Evolutionary conservation across 2,113 vertebrate species (phyloP), one percentile per base, ranked within the genome.

Genomic region (Takifugu bimaculatus): DNA sequence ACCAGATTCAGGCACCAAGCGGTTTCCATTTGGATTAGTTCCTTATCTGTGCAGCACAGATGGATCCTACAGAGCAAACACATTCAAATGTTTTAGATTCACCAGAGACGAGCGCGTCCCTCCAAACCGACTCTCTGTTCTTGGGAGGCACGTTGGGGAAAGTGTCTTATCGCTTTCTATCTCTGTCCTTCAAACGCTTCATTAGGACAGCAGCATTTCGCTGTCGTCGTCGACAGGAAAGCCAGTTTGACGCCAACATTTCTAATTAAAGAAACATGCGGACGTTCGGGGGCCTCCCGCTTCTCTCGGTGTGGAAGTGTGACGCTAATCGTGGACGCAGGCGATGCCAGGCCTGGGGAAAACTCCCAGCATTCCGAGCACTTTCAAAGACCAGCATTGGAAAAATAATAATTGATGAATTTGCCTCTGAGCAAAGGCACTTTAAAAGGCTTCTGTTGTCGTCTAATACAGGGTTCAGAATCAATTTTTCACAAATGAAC

Each of bases 401-500:
- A 74, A 78, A 80, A 68, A 81, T 73, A 76, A 81, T 80, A 82
- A 83, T 70, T 77, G 75, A 85, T 79, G 72, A 86, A 72, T 75
- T 68, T 87, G 74, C 79, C 77, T 80, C 63, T 25, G 52, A 73
- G 72, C 83, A 73, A 83, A 80, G 70, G 74, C 65, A 32, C 82
- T 87, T 87, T 79, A 84, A 81, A 84, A 85, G 81, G 70, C 70
- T 84, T 77, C 64, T 48, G 50, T 70, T 13, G 54, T 65, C 78
- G 78, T 78, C 80, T 75, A 79, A 83, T 85, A 85, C 82, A n/a
- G 81, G 85, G 88, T 89, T 85, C 69, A 79, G 87, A 88, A 87
- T 89, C 85, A 88, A 90, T 91, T 89, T 89, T 90, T 90, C 71
- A 91, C 90, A 89, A 75, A 75, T 81, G 79, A 63, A 89, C 77